Evolutionary conservation across 2,888 invertebrate genomes (phyloP).

Genomic region (Spodoptera picta): DNA sequence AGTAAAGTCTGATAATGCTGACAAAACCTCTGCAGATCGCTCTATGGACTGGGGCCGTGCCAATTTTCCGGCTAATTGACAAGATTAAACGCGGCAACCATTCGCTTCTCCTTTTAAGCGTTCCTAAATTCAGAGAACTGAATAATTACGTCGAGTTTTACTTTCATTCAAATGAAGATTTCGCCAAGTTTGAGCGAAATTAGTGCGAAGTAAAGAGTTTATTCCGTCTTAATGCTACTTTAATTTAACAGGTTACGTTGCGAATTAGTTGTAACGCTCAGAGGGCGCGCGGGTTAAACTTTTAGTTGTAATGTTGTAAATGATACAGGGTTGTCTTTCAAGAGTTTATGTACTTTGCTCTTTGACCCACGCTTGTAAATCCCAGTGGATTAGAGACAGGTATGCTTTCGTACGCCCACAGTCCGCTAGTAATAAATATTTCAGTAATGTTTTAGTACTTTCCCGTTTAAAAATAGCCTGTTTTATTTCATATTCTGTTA

Average conservation of each 20-base stretch:
- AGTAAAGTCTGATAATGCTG: conserved; percentile 41
- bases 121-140: conserved; percentile 69
- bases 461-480: conserved; percentile 12
- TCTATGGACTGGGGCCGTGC: conserved; percentile 56
- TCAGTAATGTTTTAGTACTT: conserved; percentile 29
- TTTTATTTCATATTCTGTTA: not conserved
- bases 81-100: conserved; percentile 75
- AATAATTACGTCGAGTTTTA: conserved; percentile 75
- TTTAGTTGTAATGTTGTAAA: conserved; percentile 34
- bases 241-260: conserved; percentile 49
- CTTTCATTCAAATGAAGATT: conserved; percentile 74
- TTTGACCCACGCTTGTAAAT: conserved; percentile 23
- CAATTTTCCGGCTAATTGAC: conserved; percentile 80
- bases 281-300: conserved; percentile 26
- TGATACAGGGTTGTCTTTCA: conserved; percentile 30
- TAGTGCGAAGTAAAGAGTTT: conserved; percentile 65
- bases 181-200: conserved; percentile 58
- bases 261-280: conserved; percentile 32
- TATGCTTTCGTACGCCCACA: conserved; percentile 27
- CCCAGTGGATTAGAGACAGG: conserved; percentile 32
- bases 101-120: conserved; percentile 70
- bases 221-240: conserved; percentile 61
- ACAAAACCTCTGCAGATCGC: conserved; percentile 60
- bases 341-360: conserved; percentile 32
- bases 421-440: conserved; percentile 31